phyloP scores from a whole-genome alignment of 2,797 vertebrate species.

The Lemur catta region DNA sequence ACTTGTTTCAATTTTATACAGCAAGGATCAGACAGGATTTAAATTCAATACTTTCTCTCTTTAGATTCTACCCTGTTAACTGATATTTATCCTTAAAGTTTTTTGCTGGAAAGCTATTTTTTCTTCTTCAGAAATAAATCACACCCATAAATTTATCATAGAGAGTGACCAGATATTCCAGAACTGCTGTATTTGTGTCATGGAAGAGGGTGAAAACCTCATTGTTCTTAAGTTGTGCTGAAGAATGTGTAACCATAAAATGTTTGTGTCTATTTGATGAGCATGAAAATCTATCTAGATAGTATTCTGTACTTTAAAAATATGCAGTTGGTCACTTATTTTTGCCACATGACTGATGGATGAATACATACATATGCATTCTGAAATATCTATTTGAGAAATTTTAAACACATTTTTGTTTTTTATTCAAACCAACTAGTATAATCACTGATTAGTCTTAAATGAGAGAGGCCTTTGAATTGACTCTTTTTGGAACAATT shows the following conservation, averaged over 20 bases:
- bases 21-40: background rate
- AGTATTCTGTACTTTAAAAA: background rate
- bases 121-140: background rate
- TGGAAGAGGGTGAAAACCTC: background rate
- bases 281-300: background rate
- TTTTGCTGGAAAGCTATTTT: background rate
- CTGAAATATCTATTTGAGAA: background rate
- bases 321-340: background rate
- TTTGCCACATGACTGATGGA: background rate
- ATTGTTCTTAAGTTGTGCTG: background rate
- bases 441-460: background rate
- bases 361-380: background rate
- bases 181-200: background rate
- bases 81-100: background rate
- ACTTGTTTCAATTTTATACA: background rate
- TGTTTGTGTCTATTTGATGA: background rate
- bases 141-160: background rate
- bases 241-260: background rate
- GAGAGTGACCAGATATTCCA: background rate
- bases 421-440: background rate
- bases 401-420: background rate
- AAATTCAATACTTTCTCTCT: background rate
- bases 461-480: conserved; percentile 28
- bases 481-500: background rate
- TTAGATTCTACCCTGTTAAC: background rate